Conservation (phyloP, 2,797 vertebrate species). For the Xiphorhynchus erythropygius region DNA sequence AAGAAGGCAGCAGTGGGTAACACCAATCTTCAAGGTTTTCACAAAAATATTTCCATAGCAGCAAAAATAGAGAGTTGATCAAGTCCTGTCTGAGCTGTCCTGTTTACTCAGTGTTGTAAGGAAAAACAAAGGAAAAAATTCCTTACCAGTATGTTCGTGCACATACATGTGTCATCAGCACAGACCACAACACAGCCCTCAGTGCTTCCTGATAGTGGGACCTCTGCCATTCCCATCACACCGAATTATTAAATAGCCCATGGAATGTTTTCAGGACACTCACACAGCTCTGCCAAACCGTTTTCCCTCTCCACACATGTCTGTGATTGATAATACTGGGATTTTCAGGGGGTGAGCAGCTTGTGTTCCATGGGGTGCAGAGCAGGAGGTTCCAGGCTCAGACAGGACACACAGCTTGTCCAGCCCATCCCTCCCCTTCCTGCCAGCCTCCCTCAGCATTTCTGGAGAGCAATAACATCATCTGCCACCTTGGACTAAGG, state of each 20-base stretch:
- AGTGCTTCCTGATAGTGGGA: background rate
- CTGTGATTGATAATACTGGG: background rate
- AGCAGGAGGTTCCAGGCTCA: background rate
- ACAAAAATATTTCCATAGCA: background rate
- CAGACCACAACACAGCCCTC: background rate
- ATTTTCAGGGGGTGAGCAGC: background rate
- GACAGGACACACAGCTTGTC: background rate
- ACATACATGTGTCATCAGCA: background rate
- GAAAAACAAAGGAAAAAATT: background rate
- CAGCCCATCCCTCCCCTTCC: background rate
- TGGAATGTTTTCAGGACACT: background rate
- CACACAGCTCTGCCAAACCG: background rate
- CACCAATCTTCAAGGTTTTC: background rate
- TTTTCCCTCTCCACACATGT: rapidly evolving
- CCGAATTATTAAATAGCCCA: background rate
- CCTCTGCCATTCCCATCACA: rapidly evolving
- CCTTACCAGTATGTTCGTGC: background rate
- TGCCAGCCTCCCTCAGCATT: background rate
- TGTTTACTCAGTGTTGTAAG: background rate
- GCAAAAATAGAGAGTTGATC: background rate
- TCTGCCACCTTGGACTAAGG: rapidly evolving
- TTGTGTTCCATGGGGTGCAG: rapidly evolving
- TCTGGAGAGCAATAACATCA: rapidly evolving
- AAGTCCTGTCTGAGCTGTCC: background rate
- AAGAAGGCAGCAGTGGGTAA: rapidly evolving